Evolutionary conservation across 2,797 vertebrate species (phyloP), one percentile per base, ranked within the genome.

Genomic region (Sebastes matsubarae): DNA sequence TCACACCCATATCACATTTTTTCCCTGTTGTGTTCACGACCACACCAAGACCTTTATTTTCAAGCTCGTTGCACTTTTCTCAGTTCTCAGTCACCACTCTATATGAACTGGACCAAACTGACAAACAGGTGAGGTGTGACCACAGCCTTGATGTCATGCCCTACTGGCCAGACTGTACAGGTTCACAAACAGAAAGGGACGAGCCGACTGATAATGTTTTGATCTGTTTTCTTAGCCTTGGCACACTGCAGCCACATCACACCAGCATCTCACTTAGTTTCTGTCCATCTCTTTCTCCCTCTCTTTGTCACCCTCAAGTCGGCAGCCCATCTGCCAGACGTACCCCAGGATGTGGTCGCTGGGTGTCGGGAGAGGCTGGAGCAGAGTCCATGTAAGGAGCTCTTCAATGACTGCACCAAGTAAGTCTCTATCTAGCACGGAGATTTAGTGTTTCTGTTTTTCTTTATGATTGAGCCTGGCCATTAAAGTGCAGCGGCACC

Each of bases 371-470:
- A 95, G 89, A 96, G 89, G 82, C 94, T 98, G 91, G 95, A 96
- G 85, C 94, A 97, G 90, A 96, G 83, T 85, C 97, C 96, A 25
- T 96, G 95, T 91, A 97, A 96, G 89, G 97, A 97, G 68, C 92
- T 97, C 88, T 99, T 98, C 81, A 93, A 96, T 83, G 97, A 97
- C 80, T 98, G 97, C 88, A 92, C 94, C 70, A 96, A 96, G 98
- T 99, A 92, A 91, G 96, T 86, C 76, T 80, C 50, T 10, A n/a
- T 68, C 58, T 42, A 10, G 27, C 14, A 1, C 18, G 12, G 22
- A 24, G 54, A 55, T 55, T 42, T 46, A 65, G 52, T 82, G 18
- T 70, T 72, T 69, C 27, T 77, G 50, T 54, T 54, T 81, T 80
- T 77, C 12, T 69, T 30, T 36, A n/a, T 71, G 54, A 72, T 81